Evolutionary conservation across 2,888 invertebrate genomes (phyloP), one percentile per base, ranked within the genome.

Genomic region (Tetranychus piercei): DNA sequence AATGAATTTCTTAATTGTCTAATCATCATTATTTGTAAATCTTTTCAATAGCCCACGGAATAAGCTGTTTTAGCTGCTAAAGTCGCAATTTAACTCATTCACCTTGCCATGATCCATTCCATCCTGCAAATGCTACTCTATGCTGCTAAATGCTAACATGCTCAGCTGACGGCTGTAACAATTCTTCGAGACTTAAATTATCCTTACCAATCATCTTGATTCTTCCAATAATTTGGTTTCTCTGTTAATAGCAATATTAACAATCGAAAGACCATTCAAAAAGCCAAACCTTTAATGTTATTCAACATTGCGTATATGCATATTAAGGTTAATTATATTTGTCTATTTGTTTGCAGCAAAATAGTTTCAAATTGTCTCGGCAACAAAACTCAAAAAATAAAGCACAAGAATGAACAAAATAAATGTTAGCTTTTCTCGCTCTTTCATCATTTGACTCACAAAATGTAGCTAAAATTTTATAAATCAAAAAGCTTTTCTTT

Each of bases 161-260:
- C 78, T 81, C 82, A 75, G 81, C 81, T 74, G 83, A 85, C 78
- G 85, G 84, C 8, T 86, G 86, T 80, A 86, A 86, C 78, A 34
- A 18, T 22, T 69, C 69, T 20, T 23, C 20, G 1, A 23, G 11
- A 20, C 69, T 69, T 69, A 69, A 55, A 55, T 55, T 55, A 55
- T 55, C 55, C 15, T 55, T 55, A 15, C 15, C 11, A 15, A 7
- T 3, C 9, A 3, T 55, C 15, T 15, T 15, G 11, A 55, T 55
- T 55, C 55, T 55, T 55, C 55, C 55, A 55, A 55, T 55, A 0
- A 9, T 55, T 15, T 55, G 55, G 55, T 55, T 15, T 15, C 55
- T 55, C 1, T 15, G 2, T 15, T 55, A 55, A 55, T 55, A 34
- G 5, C 34, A 34, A 34, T 34, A 34, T 34, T 34, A 34, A 34